Conservation (phyloP, 2,113 vertebrate genomes). For the Bubo scandiacus region DNA sequence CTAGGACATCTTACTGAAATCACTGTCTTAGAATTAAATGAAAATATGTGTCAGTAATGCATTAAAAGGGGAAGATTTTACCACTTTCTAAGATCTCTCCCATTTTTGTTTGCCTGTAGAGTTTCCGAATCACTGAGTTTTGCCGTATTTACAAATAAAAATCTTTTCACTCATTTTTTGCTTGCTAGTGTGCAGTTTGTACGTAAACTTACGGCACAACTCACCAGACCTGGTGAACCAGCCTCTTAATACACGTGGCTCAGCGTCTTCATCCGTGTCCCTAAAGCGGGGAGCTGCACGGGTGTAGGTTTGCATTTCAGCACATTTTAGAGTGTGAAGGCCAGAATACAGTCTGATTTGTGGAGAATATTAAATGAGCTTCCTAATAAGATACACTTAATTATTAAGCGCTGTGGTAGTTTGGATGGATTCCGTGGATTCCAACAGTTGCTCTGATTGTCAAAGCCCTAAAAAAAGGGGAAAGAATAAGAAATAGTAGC, state of each 20-base stretch:
- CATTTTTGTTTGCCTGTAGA: not conserved
- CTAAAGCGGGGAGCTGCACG: not conserved
- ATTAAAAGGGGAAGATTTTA: not conserved
- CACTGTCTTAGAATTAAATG: not conserved
- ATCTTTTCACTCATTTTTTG: not conserved
- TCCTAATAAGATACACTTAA: not conserved
- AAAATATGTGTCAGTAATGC: not conserved
- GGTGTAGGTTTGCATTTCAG: not conserved
- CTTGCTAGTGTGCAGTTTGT: not conserved
- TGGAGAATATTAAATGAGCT: not conserved
- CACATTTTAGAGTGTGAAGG: not conserved
- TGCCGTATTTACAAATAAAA: slow-evolving; percentile 8
- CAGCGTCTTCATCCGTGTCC: not conserved
- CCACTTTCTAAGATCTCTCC: not conserved
- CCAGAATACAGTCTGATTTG: not conserved
- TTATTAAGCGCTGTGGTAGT: not conserved
- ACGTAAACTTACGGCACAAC: accelerated
- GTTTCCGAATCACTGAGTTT: not conserved
- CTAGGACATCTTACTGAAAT: not conserved
- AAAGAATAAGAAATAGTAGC: not conserved
- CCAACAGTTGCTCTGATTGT: not conserved
- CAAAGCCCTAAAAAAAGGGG: not conserved
- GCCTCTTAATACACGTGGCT: not conserved
- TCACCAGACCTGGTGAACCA: not conserved
- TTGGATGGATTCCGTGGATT: not conserved